Conservation (phyloP, 2,113 vertebrate genomes). For the Hepsetus odoe region DNA sequence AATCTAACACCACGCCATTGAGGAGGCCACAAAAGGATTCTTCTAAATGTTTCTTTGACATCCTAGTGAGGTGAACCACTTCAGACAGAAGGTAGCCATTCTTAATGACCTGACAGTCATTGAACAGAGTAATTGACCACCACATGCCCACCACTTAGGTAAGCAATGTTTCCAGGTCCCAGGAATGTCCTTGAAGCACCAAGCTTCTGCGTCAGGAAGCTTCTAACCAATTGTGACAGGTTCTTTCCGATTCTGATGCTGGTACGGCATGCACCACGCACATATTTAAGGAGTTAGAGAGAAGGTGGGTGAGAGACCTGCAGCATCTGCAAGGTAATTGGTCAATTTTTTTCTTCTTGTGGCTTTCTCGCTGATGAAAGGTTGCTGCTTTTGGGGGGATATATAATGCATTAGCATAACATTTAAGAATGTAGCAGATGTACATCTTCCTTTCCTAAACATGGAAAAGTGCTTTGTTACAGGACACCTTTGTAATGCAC, state of each 20-base stretch:
- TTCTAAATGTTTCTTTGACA: constrained; percentile 53
- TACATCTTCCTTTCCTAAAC: too few species aligned
- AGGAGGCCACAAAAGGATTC: constrained; percentile 54
- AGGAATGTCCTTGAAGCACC: constrained; percentile 62
- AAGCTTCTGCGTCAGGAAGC: constrained; percentile 48
- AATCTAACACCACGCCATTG: background rate
- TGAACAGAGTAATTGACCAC: constrained; percentile 52
- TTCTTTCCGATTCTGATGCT: background rate
- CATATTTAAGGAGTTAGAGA: constrained; percentile 59
- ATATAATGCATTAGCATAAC: too few species aligned
- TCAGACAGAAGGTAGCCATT: background rate
- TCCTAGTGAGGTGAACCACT: constrained; percentile 40
- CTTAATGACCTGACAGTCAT: constrained; percentile 45
- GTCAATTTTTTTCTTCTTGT: background rate
- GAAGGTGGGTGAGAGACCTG: background rate
- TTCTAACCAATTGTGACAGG: constrained; percentile 35
- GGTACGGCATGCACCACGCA: background rate
- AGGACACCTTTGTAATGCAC: too few species aligned
- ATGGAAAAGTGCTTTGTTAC: too few species aligned
- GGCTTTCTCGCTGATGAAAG: too few species aligned
- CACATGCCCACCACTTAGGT: constrained; percentile 46
- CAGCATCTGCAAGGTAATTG: background rate
- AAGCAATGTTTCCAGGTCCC: constrained; percentile 62
- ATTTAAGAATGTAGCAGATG: too few species aligned
- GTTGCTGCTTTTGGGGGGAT: background rate